Evolutionary conservation across 2,113 vertebrate species (phyloP), one percentile per base, ranked within the genome.

Genomic region (Oxyruncus cristatus): DNA sequence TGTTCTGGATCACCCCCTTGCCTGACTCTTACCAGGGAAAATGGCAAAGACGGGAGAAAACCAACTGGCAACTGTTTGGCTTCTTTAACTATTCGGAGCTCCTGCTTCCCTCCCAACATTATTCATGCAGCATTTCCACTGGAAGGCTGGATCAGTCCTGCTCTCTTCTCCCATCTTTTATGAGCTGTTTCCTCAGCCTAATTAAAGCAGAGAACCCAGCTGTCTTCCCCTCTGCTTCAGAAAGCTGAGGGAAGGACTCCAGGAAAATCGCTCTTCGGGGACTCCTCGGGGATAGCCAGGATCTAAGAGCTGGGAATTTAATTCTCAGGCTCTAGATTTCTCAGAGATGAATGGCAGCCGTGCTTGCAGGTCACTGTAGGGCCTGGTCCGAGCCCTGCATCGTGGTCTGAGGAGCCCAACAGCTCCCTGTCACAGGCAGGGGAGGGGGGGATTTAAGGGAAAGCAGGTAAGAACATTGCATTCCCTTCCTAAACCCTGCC

Each of bases 121-220:
- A 83, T 88, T 59, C 79, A 94, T 52, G 72, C 46, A 89, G 92
- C 65, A 75, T 72, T 93, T 90, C 88, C 44, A 88, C 55, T 30
- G 83, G 52, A 58, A 96, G 71, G 72, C 44, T 90, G 72, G 35
- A 47, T 74, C 78, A 83, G 88, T 96, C 42, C 82, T 90, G 50
- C 67, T 93, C 59, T 46, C 42, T 53, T 79, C 52, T 78, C 82
- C 75, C 44, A 13, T 14, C 71, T 80, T 93, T 90, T 20, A 50
- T 39, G 35, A 93, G 75, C 88, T 92, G 71, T 55, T 85, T 63
- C 72, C 55, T 66, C 2, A 14, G 50, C 59, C 82, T 92, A 93
- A 90, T 92, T 93, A 93, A 96, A 95, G 89, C 80, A 68, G 67
- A 85, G 92, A 84, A 87, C 24, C 19, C 72, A 94, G 90, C 82